Evolutionary conservation across 2,113 vertebrate species (phyloP).

Genomic region (Scolopax mira): DNA sequence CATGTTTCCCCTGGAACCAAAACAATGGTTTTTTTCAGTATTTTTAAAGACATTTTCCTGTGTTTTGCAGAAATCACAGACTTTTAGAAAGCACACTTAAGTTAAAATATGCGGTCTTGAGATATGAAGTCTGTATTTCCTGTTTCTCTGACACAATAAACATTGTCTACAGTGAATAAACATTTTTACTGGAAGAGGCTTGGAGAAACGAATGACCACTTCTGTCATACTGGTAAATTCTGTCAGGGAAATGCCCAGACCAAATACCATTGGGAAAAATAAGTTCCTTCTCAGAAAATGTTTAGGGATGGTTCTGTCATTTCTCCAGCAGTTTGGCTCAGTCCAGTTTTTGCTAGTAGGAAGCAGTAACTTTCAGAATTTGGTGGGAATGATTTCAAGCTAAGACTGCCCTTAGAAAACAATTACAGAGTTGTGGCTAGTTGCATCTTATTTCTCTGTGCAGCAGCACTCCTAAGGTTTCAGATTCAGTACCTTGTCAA

Average conservation of each 20-base stretch:
- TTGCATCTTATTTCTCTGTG: not conserved
- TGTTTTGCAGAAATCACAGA: not conserved
- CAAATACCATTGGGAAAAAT: not conserved
- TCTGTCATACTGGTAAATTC: constrained; percentile 17
- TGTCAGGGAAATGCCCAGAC: constrained; percentile 10
- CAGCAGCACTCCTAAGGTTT: not conserved
- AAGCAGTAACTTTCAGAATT: not conserved
- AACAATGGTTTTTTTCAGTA: not conserved
- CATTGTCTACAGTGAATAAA: constrained; percentile 38
- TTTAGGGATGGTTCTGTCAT: not conserved
- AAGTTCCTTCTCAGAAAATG: not conserved
- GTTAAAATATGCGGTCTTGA: constrained; percentile 18
- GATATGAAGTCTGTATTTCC: constrained; percentile 49
- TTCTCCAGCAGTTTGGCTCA: not conserved
- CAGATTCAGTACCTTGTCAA: not conserved
- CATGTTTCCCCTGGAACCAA: not conserved
- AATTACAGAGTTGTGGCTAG: not conserved
- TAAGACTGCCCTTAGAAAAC: not conserved
- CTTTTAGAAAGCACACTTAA: constrained; percentile 16
- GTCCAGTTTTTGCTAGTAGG: not conserved
- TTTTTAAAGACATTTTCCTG: not conserved
- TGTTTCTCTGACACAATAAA: constrained; percentile 50
- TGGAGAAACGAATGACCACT: not conserved
- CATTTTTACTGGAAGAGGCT: constrained; percentile 45
- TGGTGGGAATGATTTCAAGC: not conserved